Evolutionary conservation across 2,888 invertebrate genomes (phyloP), one percentile per base, ranked within the genome.

Genomic region (Caenorhabditis parvicauda): DNA sequence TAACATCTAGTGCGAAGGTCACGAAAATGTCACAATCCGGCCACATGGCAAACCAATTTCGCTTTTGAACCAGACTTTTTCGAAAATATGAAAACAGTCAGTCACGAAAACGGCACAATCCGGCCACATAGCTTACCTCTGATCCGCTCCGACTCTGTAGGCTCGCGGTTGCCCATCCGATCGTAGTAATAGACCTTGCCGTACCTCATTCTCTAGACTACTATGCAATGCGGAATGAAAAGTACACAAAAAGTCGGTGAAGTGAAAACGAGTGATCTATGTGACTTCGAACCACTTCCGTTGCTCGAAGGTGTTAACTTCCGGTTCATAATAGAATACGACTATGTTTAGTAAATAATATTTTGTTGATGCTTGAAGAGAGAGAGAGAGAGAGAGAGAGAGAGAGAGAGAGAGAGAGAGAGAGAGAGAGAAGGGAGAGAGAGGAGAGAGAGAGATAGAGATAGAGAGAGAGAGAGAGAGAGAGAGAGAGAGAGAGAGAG

Each of bases 131-230:
- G 17, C 17, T 32, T 22, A 67, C 70, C 64, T 59, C 63, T 49
- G 19, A 70, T 62, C 17, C 57, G 50, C 43, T 70, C 67, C 7
- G 65, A 59, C 32, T 70, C 67, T 39, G 50, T 67, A 3, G 65
- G 66, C 43, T 70, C 74, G 29, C 70, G 56, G 58, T 76, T 76
- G 9, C 76, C 76, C 64, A 75, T 64, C 32, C 76, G 60, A 63
- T 76, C 76, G 64, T 76, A 75, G 49, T 60, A 76, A 50, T 76
- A 76, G 32, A 76, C 69, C 54, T 76, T 76, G 35, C 76, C 76
- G 60, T 76, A 76, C 22, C 76, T 66, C 76, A 76, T 76, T 21
- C 29, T 27, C 21, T 32, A 19, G 9, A 41, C 28, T 32, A 39
- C 32, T 25, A 28, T 29, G 42, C 48, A n/a, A 41, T 19, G 2